These are phyloP conservation scores for Dicycla oo DNA, from an alignment of 2,888 invertebrate genomes.

Conservation along the genomic window DNA sequence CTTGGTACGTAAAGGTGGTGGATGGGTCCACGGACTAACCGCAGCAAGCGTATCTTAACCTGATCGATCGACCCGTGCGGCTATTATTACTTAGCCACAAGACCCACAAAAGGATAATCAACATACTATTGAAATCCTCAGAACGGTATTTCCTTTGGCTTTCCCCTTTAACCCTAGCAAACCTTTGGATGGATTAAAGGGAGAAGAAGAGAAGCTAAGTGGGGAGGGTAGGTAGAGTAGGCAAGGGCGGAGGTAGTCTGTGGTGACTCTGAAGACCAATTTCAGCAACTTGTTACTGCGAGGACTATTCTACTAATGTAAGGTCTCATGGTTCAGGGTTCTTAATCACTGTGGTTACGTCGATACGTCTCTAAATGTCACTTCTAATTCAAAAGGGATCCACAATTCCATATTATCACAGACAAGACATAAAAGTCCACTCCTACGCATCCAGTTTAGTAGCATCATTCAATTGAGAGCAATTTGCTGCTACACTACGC, in stretches of 20 bases:
- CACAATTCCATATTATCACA: neutral
- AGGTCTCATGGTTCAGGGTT: neutral
- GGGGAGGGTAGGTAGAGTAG: no score
- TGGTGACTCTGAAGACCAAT: neutral
- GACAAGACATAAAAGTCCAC: neutral
- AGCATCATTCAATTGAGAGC: constrained; percentile 37
- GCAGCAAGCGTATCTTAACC: no score
- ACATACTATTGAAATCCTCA: no score
- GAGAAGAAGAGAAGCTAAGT: neutral
- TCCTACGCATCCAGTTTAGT: neutral
- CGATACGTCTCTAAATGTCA: neutral
- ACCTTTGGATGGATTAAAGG: neutral
- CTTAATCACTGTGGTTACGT: neutral
- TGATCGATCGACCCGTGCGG: no score
- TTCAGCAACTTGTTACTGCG: neutral
- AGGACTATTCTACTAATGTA: neutral
- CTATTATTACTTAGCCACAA: no score
- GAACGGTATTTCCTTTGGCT: no score
- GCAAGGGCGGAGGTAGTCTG: neutral
- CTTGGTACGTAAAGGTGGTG: no score
- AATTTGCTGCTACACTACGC: constrained; percentile 16
- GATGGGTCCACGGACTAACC: no score
- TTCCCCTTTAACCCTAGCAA: no score
- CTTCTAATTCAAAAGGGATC: neutral
- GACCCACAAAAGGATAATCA: no score